Evolutionary conservation across 2,113 vertebrate species (phyloP).

Genomic region (Mus pahari): DNA sequence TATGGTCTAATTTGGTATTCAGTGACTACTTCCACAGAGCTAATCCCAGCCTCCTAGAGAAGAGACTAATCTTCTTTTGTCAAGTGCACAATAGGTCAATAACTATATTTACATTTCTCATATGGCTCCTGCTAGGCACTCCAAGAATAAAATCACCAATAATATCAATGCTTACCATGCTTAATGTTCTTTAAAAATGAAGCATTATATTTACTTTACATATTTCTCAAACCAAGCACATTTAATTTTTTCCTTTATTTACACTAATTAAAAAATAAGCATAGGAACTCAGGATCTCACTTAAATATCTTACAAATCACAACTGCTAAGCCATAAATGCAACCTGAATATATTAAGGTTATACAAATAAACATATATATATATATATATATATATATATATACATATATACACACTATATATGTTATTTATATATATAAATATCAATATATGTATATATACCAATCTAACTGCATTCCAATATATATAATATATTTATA

Average conservation of each 20-base stretch:
- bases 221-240: constrained; percentile 26
- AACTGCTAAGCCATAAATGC: not conserved
- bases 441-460: too few relatives aligned
- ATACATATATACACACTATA: too few relatives aligned
- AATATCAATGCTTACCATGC: constrained; percentile 1
- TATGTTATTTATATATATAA: too few relatives aligned
- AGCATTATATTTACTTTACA: constrained; percentile 4
- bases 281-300: not conserved
- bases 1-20: constrained; percentile 64
- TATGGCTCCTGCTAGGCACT: constrained; percentile 2
- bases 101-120: constrained; percentile 61
- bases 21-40: constrained; percentile 48
- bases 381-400: too few relatives aligned
- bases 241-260: constrained; percentile 23
- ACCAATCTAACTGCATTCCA: too few relatives aligned
- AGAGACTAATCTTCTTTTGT: constrained; percentile 68
- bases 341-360: not conserved
- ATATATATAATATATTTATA: too few relatives aligned
- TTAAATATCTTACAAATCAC: constrained; percentile 1
- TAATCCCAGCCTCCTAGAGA: constrained; percentile 40
- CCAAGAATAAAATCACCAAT: constrained; percentile 36
- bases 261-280: constrained; percentile 14
- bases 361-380: too few relatives aligned
- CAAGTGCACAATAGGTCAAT: constrained; percentile 64
- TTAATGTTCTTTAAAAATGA: constrained; percentile 6